Base-by-base conservation (phyloP, 2,888 invertebrate genomes). In the Terebella lapidaria region DNA sequence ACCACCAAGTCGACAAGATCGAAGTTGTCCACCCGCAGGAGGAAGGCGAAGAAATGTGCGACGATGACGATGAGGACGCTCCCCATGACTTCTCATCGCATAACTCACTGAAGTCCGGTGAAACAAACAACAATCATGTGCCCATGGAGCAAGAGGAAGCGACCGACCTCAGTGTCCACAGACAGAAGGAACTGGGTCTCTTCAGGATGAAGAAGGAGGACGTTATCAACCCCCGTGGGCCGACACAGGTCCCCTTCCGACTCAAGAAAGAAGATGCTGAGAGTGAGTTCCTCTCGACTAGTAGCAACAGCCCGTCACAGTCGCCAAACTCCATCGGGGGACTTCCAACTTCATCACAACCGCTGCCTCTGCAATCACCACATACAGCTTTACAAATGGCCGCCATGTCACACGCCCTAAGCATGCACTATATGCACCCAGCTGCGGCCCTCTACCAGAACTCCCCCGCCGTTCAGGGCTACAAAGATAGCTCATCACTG, bases 1-100 rank as follows among this genome's bases (percentile, higher is more conserved):
- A 54, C n/a, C 54, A 53, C 55, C 42, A 24, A 15, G 53, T 47
- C 22, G 57, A 58, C 18, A 61, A 64, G 27, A 62, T 65, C 2
- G 72, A 71, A 2, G 66, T 66, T 15, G 69, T 67, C 18, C 69
- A 67, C 51, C 65, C 68, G n/a, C 66, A 70, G 54, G 61, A 67
- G n/a, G 66, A 67, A 24, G 66, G 62, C 22, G 42, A 35, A 35
- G 42, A 35, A 10, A 35, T 35, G 42, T n/a, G n/a, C n/a, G 42
- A 35, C n/a, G 10, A 10, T 35, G 42, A 35, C n/a, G 42, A 35
- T 10, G n/a, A n/a, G 42, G n/a, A 10, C 10, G 42, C 10, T n/a
- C 42, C 42, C 42, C 42, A 35, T 35, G 42, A n/a, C n/a, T 35
- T 15, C 42, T 15, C 10, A n/a, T 10, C 10, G n/a, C 42, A 35